Percentiles rank a stretch among this genome's conserved stretches.
These are phyloP conservation scores for Sternotherus odoratus DNA, from an alignment of 2,797 vertebrate species.

Conservation along the genomic window DNA sequence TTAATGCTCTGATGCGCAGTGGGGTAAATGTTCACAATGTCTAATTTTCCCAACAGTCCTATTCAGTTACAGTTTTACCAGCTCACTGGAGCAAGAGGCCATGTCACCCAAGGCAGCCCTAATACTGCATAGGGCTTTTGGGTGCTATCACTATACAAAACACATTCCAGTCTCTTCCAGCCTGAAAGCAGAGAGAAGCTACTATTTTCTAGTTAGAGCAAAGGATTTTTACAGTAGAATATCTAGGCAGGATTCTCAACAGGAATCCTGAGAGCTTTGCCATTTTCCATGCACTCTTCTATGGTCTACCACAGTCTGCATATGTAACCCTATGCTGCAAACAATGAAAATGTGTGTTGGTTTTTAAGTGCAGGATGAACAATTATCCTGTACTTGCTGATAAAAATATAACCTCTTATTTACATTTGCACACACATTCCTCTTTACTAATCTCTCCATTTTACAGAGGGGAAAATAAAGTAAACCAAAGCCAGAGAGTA, in stretches of 20 bases:
- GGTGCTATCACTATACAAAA: background rate
- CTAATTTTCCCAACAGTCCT: background rate
- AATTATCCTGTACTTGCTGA: background rate
- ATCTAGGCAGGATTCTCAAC: background rate
- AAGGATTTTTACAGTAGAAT: background rate
- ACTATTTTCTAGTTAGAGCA: background rate
- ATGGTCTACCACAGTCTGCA: background rate
- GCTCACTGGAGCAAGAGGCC: background rate
- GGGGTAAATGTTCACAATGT: background rate
- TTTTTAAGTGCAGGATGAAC: background rate
- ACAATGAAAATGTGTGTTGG: background rate
- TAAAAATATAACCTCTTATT: background rate
- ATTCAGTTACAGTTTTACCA: background rate
- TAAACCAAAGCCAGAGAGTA: background rate
- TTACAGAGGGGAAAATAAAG: background rate
- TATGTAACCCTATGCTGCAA: background rate
- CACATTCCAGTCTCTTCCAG: background rate
- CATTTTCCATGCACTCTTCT: background rate
- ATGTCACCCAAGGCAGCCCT: background rate
- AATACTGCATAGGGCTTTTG: background rate
- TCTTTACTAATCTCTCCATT: background rate
- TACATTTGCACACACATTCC: background rate
- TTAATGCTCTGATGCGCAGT: background rate
- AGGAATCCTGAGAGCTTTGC: background rate
- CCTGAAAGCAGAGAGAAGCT: background rate